Percentiles rank a stretch among this genome's conserved stretches.
Conservation (phyloP, 2,888 invertebrate genomes). For the Piscicola geometra region DNA sequence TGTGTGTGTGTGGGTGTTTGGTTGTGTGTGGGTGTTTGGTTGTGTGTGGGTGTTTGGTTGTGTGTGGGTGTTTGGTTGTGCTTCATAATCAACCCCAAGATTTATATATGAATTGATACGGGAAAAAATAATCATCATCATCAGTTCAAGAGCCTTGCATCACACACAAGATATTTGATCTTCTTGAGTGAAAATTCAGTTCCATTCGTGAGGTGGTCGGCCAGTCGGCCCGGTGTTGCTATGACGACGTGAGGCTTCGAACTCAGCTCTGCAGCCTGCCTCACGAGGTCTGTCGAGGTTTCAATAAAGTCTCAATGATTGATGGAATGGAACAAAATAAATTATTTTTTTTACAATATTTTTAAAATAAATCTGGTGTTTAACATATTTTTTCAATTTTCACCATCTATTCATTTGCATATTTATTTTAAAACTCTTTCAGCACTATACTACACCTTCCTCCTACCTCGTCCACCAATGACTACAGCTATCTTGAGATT, state of each 20-base stretch:
- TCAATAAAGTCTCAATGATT: neutral
- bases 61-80: too few relatives aligned
- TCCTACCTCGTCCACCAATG: conserved; percentile 81
- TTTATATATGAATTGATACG: too few relatives aligned
- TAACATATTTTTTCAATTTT: neutral
- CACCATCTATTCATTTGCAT: neutral
- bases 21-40: too few relatives aligned
- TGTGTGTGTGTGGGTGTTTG: too few relatives aligned
- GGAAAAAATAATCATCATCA: neutral
- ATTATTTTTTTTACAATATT: too few relatives aligned
- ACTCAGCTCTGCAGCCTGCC: conserved; percentile 76
- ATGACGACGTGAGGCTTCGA: conserved; percentile 87
- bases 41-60: too few relatives aligned
- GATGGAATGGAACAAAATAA: too few relatives aligned
- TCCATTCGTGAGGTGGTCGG: conserved; percentile 84
- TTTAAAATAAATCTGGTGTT: too few relatives aligned
- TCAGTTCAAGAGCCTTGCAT: neutral
- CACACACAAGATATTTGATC: conserved; percentile 53
- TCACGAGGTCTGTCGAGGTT: conserved; percentile 64
- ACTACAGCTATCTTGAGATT: conserved; percentile 77
- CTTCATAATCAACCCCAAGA: neutral
- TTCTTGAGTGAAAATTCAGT: conserved; percentile 54
- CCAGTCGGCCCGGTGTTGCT: conserved; percentile 88
- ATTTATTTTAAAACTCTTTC: conserved; percentile 19
- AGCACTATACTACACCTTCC: neutral